These are phyloP conservation scores for Sardina pilchardus DNA, from an alignment of 2,113 vertebrate genomes.

Conservation along the genomic window DNA sequence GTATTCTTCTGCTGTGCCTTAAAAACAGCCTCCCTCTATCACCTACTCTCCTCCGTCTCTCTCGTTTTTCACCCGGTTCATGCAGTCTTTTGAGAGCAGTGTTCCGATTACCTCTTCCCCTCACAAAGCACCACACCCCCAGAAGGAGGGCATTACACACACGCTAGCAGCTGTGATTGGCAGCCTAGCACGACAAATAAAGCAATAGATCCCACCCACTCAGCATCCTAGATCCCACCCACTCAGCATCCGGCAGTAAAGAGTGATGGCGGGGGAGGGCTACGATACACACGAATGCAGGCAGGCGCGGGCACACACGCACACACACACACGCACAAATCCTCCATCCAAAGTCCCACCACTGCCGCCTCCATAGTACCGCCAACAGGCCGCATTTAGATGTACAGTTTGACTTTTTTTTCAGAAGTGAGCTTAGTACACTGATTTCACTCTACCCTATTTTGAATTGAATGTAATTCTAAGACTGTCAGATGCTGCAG, in stretches of 20 bases:
- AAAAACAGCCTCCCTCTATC: constrained; percentile 16
- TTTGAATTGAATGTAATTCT: background rate
- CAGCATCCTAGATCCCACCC: too few species aligned
- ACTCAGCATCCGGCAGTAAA: background rate
- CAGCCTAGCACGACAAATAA: background rate
- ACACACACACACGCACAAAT: background rate
- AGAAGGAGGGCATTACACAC: background rate
- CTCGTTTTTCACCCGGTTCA: background rate
- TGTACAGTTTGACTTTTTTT: background rate
- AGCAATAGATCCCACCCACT: background rate
- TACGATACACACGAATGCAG: background rate
- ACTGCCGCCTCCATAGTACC: background rate
- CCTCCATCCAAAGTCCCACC: background rate
- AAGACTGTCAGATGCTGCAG: too few species aligned
- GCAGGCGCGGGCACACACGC: background rate
- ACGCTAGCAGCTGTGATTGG: background rate
- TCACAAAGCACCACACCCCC: constrained; percentile 27
- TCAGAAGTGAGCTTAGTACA: background rate
- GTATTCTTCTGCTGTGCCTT: constrained; percentile 16
- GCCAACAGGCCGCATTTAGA: background rate
- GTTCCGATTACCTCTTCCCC: background rate
- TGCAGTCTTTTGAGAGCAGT: background rate
- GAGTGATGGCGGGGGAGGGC: constrained; percentile 6
- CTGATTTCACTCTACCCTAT: background rate
- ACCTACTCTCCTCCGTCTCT: constrained; percentile 2